Evolutionary conservation across 2,797 vertebrate genomes (phyloP), one percentile per base, ranked within the genome.

Genomic region (Artibeus jamaicensis): DNA sequence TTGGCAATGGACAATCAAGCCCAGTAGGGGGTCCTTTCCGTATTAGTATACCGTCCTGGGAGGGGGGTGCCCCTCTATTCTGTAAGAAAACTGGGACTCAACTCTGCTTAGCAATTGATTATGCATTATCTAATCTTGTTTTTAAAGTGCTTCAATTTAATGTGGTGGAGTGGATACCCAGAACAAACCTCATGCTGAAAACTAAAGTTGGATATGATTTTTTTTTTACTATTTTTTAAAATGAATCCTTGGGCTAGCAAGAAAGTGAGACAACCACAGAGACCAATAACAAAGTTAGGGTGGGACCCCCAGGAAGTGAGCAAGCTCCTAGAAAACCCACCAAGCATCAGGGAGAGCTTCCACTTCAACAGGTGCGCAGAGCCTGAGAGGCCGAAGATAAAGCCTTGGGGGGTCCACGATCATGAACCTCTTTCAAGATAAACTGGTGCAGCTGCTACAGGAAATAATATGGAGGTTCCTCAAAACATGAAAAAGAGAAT

Each of bases 101-200:
- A 5, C 79, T 71, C 46, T 81, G 32, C 16, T 93, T 88, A 85
- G 24, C 85, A 83, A 55, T 10, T 70, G 85, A 67, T 94, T 82
- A 70, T 48, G 67, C 10, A 34, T 34, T 12, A 50, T 62, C 59
- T 62, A 85, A 42, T 14, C 37, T 53, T 84, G 46, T 85, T 79
- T 92, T 82, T 59, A 82, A 79, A 93, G 29, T 46, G 67, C 24
- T 93, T 96, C 91, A 71, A 44, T 82, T 89, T 71, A 91, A 24
- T n/a, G 37, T 14, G 29, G 57, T 88, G 3, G 86, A 77, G 26
- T 74, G 88, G 57, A 87, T 37, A 59, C 19, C 42, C 15, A 82
- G 34, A 89, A 89, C 12, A 88, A 70, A 62, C 15, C 16, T 92
- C 57, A 53, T 74, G 62, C 77, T 73, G 62, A 93, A 94, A 91